phyloP scores from a whole-genome alignment of 2,797 vertebrate species.

The Rhinichthys osculus region DNA sequence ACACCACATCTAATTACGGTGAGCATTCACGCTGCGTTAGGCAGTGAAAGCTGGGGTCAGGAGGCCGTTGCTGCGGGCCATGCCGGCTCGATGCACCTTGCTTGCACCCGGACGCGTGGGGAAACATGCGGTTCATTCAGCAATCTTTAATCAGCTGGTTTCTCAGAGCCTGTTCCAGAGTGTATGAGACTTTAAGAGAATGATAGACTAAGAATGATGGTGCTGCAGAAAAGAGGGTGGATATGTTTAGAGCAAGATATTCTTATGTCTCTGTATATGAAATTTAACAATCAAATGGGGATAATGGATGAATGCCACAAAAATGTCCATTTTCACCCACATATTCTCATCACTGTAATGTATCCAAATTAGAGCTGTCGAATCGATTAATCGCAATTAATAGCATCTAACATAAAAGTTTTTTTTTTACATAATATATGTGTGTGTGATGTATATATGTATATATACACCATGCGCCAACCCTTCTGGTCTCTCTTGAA shows the following conservation, averaged over 20 bases:
- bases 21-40: conserved; percentile 29
- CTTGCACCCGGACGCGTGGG: background rate
- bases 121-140: conserved; percentile 13
- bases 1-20: conserved; percentile 39
- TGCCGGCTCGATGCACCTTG: background rate
- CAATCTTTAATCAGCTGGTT: conserved; percentile 15
- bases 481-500: too few species aligned
- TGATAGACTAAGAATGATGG: background rate
- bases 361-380: too few species aligned
- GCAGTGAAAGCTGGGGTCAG: conserved; percentile 41
- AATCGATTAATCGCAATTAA: too few species aligned
- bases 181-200: background rate
- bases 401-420: too few species aligned
- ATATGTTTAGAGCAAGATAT: background rate
- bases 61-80: conserved; percentile 16
- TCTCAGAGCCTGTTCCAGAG: background rate
- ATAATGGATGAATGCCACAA: background rate
- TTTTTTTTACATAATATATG: too few species aligned
- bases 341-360: background rate
- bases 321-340: background rate
- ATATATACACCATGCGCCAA: too few species aligned
- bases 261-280: background rate
- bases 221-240: background rate
- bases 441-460: too few species aligned
- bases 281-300: background rate